Evolutionary conservation across 2,797 vertebrate genomes (phyloP).

Genomic region (Semaprochilodus insignis): DNA sequence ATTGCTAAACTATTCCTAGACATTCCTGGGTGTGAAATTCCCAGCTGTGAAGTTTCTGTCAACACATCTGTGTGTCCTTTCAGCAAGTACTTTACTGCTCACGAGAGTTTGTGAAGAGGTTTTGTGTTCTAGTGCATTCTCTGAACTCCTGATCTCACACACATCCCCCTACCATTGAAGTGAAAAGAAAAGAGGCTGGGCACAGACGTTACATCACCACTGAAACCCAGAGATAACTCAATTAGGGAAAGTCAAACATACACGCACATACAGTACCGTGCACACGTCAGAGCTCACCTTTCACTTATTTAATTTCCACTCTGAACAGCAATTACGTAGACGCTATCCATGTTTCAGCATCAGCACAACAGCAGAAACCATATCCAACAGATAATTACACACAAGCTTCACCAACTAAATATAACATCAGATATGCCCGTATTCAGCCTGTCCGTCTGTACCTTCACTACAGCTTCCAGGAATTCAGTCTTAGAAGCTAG

Average conservation of each 20-base stretch:
- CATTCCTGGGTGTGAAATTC: neutral
- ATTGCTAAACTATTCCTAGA: neutral
- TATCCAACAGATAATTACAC: too few relatives aligned
- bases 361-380: too few relatives aligned
- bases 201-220: conserved; percentile 52
- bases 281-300: neutral
- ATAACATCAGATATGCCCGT: too few relatives aligned
- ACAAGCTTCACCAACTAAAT: too few relatives aligned
- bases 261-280: conserved; percentile 29
- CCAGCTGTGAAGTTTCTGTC: conserved; percentile 20
- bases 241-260: conserved; percentile 21
- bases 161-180: conserved; percentile 2
- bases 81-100: conserved; percentile 18
- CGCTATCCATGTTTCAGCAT: too few relatives aligned
- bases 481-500: too few relatives aligned
- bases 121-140: conserved; percentile 61
- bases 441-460: too few relatives aligned
- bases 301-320: too few relatives aligned
- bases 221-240: conserved; percentile 42
- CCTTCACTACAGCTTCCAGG: too few relatives aligned
- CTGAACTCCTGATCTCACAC: neutral
- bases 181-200: conserved; percentile 41
- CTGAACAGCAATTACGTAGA: too few relatives aligned
- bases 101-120: conserved; percentile 64
- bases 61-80: conserved; percentile 22